phyloP scores from a whole-genome alignment of 2,888 invertebrate genomes.

The Dicycla oo region DNA sequence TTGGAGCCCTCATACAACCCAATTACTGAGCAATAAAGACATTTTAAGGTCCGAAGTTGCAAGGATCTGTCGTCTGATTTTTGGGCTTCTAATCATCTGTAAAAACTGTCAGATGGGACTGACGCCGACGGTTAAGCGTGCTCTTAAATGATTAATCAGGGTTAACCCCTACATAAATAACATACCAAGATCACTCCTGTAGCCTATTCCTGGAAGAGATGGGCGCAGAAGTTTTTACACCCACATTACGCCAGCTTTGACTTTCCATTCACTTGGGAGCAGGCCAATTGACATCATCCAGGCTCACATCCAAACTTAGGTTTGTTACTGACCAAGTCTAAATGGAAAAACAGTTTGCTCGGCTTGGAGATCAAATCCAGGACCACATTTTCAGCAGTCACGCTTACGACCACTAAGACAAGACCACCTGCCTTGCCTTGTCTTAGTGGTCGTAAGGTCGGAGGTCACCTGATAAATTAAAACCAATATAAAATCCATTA shows the following conservation, averaged over 20 bases:
- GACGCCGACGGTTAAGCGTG: not conserved
- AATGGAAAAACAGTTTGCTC: not conserved
- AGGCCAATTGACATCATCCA: not conserved
- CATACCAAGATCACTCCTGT: not conserved
- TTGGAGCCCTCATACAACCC: not conserved
- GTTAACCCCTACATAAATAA: not conserved
- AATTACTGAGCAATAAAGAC: not conserved
- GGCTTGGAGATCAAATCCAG: not conserved
- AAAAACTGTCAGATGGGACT: constrained; percentile 16
- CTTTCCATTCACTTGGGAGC: too few relatives aligned
- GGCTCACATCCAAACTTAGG: not conserved
- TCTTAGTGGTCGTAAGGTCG: too few relatives aligned
- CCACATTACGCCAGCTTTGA: not conserved
- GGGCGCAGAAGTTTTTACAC: not conserved
- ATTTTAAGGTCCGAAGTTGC: constrained; percentile 2
- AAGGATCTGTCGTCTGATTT: not conserved
- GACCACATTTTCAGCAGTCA: not conserved
- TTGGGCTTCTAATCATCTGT: not conserved
- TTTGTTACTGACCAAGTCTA: not conserved
- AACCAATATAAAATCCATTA: not conserved
- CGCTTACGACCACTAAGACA: not conserved
- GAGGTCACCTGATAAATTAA: too few relatives aligned
- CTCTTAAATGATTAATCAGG: constrained; percentile 13
- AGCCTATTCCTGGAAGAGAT: not conserved
- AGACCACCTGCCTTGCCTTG: too few relatives aligned